Evolutionary conservation across 92 coral and sea anemone genomes (phyloP), one percentile per base, ranked within the genome.

Genomic region (Zoanthus solanderi): DNA sequence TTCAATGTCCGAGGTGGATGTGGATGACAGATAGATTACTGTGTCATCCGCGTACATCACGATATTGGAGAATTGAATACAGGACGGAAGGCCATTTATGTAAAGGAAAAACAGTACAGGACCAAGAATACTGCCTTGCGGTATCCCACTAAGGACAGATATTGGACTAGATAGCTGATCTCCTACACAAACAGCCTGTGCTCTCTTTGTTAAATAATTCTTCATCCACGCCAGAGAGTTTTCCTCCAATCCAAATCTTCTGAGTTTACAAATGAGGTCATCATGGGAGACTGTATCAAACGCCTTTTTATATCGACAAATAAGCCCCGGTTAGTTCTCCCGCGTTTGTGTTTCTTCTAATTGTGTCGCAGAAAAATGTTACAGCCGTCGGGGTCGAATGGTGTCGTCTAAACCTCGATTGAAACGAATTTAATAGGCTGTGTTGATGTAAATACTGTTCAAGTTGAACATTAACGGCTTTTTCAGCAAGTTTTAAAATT

Each of bases 401-500:
- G 87, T 66, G 42, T 42, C 60, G 77, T 83, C 87, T 83, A 57
- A 83, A 83, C 78, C 28, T 67, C 50, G 87, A 67, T 48, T 83
- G 78, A 83, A 83, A 69, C 67, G 78, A 71, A 83, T 71, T 37
- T 34, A 13, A 71, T 71, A 7, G 52, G 76, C 76, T 47, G 72
- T 73, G 29, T 45, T 72, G 12, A 11, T 72, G 68, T 53, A 84
- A 44, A 34, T 72, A 84, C 66, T 23, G 53, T 72, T 72, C 54
- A 50, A 72, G 73, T 74, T 73, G 88, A 85, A 85, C 89, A 48
- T 75, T 75, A 57, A 75, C 74, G 29, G 57, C 88, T 85, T 85
- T 85, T 85, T 85, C 81, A 73, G 56, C 83, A 85, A 85, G 53
- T 72, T 74, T 83, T 28, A 78, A 83, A 71, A 83, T 71, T n/a